Base-by-base conservation (phyloP, 2,888 invertebrate species). In the Latrodectus hesperus region DNA sequence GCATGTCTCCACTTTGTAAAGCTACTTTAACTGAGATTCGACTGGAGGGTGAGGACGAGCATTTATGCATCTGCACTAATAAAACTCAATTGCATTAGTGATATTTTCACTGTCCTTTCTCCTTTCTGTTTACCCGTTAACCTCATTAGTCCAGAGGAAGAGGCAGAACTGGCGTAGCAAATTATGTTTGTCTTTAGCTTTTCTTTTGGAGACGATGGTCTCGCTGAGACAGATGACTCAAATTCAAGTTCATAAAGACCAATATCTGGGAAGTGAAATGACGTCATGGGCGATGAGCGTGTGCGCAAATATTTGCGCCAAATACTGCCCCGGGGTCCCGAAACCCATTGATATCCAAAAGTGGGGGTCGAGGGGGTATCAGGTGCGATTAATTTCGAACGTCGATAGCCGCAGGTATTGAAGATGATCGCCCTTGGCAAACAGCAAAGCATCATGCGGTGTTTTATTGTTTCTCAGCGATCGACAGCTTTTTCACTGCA, bases 231-330 rank as follows among this genome's bases (percentile, higher is more conserved):
- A 53, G 86, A 87, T 87, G 86, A 87, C 86, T 87, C 86, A 87
- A 87, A 87, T 81, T 87, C 86, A 65, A 65, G 81, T 87, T 77
- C 81, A 81, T 81, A 81, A 87, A 87, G 86, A 71, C 86, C 76
- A 81, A 87, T 87, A 87, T 87, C 14, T 60, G 81, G 75, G 71
- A 80, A 81, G 86, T 81, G 80, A 65, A 17, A 53, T 87, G 86
- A 87, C 86, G 86, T 87, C 86, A 87, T 72, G 68, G 51, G 65
- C 51, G 77, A 82, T 67, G 75, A 87, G 86, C 86, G 76, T 87
- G 86, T 87, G 86, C 76, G 81, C 86, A 87, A 87, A 87, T 87
- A 87, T 87, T 87, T 87, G 81, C 81, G 55, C 86, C 81, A 77
- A 87, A 87, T 87, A 87, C 81, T 87, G 81, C 86, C 81, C 73